These are phyloP conservation scores for Diabrotica undecimpunctata DNA, from an alignment of 1,140 invertebrate genomes.

Conservation along the genomic window DNA sequence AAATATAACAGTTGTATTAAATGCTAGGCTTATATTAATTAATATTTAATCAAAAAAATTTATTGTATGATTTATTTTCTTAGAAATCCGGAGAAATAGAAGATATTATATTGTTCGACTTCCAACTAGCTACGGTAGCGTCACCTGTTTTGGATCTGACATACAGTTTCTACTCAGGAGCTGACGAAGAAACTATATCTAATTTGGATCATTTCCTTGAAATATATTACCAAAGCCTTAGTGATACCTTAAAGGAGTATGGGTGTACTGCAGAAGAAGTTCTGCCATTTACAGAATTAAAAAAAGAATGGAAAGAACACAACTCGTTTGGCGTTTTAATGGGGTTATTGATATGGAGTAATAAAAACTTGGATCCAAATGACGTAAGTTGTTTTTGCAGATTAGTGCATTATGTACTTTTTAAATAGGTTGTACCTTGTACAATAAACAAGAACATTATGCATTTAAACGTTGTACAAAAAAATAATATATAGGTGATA, in stretches of 20 bases:
- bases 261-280: slow-evolving; percentile 47
- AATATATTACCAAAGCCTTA: slow-evolving; percentile 53
- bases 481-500: too few relatives aligned
- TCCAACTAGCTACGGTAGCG: slow-evolving; percentile 53
- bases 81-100: slow-evolving; percentile 7
- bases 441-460: too few relatives aligned
- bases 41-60: too few relatives aligned
- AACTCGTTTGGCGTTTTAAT: slow-evolving; percentile 39
- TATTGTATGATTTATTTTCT: slow-evolving; percentile 21
- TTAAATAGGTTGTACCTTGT: too few relatives aligned
- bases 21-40: too few relatives aligned
- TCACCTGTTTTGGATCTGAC: slow-evolving; percentile 57
- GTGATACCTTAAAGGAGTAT: slow-evolving; percentile 43
- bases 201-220: slow-evolving; percentile 50
- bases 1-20: too few relatives aligned
- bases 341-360: not conserved
- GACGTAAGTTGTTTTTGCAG: too few relatives aligned
- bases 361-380: too few relatives aligned
- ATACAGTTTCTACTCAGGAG: slow-evolving; percentile 56
- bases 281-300: slow-evolving; percentile 48
- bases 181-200: slow-evolving; percentile 49
- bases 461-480: too few relatives aligned
- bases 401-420: too few relatives aligned
- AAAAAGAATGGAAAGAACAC: slow-evolving; percentile 43
- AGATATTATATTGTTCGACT: slow-evolving; percentile 48